Conservation (phyloP, 2,797 vertebrate genomes). For the Xerus rutilus region DNA sequence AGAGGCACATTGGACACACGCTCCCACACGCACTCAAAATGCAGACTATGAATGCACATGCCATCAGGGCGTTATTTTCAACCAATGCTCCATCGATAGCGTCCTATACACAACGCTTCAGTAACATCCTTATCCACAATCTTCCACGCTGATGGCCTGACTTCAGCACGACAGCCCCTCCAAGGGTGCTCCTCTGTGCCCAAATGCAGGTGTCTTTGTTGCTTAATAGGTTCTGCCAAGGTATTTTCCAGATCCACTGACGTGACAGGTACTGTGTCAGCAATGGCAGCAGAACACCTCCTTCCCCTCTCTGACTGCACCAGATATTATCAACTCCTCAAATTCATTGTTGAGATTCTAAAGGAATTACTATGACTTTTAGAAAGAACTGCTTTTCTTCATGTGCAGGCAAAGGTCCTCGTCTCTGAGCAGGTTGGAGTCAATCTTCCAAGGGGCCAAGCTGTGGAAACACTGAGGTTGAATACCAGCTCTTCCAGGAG, state of each 20-base stretch:
- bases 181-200: neutral
- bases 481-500: neutral
- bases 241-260: neutral
- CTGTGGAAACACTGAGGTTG: rapidly evolving
- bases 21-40: neutral
- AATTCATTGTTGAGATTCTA: neutral
- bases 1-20: neutral
- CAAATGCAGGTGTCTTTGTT: neutral
- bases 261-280: neutral
- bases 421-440: rapidly evolving
- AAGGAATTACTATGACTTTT: neutral
- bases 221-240: neutral
- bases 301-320: too few species aligned
- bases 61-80: neutral
- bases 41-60: neutral
- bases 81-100: rapidly evolving
- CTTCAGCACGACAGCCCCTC: neutral
- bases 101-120: neutral
- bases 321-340: neutral
- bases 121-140: neutral
- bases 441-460: neutral
- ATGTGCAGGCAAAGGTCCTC: neutral
- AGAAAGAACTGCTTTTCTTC: neutral
- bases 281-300: neutral
- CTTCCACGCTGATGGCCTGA: neutral